phyloP scores from a whole-genome alignment of 2,888 invertebrate species.

The Euproctis similis region DNA sequence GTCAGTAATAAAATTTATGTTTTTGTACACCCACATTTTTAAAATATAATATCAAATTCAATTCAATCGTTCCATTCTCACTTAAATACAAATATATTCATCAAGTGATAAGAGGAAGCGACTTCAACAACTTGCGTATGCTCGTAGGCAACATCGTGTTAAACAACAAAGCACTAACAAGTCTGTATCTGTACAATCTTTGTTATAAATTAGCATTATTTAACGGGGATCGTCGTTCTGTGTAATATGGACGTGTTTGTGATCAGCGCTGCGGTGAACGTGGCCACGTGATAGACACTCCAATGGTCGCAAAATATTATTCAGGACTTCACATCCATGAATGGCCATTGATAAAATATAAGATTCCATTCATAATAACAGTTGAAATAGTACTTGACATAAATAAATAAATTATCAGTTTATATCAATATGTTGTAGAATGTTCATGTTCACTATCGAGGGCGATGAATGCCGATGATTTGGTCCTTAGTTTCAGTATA shows the following conservation, averaged over 20 bases:
- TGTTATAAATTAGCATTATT: slow-evolving; percentile 31
- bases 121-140: not conserved
- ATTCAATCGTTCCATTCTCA: not conserved
- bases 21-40: no score
- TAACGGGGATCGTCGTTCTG: slow-evolving; percentile 30
- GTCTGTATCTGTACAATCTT: slow-evolving; percentile 12
- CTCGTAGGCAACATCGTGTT: not conserved
- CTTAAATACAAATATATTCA: not conserved
- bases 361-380: no score
- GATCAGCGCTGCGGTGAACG: slow-evolving; percentile 10
- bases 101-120: not conserved
- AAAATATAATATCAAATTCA: no score
- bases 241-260: slow-evolving; percentile 9
- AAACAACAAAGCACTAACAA: not conserved
- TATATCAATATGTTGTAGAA: not conserved
- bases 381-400: no score
- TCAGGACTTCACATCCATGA: no score
- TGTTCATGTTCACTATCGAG: no score
- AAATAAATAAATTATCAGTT: no score
- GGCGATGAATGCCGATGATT: no score
- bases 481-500: no score
- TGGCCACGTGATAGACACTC: slow-evolving; percentile 11
- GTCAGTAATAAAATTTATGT: no score
- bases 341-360: no score
- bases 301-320: slow-evolving; percentile 5